Percentiles rank a stretch among this genome's conserved stretches.
These are phyloP conservation scores for Etheostoma cragini DNA, from an alignment of 2,113 vertebrate species.

Conservation along the genomic window DNA sequence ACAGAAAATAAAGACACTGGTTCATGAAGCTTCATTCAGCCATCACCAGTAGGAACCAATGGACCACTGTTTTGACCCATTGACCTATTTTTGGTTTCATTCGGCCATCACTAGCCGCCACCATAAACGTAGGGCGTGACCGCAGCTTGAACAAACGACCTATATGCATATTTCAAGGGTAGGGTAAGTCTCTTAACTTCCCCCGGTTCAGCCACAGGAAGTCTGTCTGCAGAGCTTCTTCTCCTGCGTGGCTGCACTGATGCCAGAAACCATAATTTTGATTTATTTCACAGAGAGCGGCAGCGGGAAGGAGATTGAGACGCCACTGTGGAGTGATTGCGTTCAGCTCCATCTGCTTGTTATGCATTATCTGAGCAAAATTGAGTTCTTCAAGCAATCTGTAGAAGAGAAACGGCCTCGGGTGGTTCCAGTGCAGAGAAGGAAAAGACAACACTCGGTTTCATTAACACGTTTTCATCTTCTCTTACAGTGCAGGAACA, in stretches of 20 bases:
- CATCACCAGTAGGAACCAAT: no score
- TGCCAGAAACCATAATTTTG: conserved; percentile 42
- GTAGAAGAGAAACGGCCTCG: conserved; percentile 41
- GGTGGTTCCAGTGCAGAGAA: conserved; percentile 34
- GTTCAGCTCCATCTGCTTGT: conserved; percentile 57
- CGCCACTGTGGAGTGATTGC: conserved; percentile 39
- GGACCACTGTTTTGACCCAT: no score
- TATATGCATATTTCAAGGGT: no score
- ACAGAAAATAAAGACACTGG: no score
- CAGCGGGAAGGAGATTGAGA: conserved; percentile 12
- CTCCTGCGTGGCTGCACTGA: neutral
- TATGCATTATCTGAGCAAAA: conserved; percentile 66
- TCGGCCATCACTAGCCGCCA: no score
- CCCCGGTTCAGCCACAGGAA: neutral
- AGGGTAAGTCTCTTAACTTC: neutral
- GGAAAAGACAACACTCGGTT: neutral
- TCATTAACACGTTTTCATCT: conserved; percentile 41
- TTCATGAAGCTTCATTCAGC: no score
- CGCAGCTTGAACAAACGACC: no score
- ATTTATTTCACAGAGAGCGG: conserved; percentile 49
- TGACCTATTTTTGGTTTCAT: no score
- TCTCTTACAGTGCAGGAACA: neutral
- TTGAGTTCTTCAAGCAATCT: conserved; percentile 56
- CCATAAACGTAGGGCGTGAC: no score
- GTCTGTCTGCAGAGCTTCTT: neutral